Base-by-base conservation (phyloP, 2,797 vertebrate genomes). In the Hemibagrus guttatus region DNA sequence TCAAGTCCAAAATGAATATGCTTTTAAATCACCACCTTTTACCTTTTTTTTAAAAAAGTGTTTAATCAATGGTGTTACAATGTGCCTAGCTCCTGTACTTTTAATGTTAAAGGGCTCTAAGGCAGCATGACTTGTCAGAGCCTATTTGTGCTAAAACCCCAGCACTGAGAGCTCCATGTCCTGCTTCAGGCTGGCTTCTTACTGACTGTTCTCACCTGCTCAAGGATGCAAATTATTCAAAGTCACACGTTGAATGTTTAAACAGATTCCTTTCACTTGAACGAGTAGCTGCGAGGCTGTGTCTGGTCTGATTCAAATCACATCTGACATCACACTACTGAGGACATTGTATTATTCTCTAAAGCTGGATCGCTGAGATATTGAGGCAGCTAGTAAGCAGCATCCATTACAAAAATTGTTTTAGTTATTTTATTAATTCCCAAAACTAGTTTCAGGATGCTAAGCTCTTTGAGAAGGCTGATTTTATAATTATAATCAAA, bases 211-310 rank as follows among this genome's bases (percentile, higher is more conserved):
- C 71, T 78, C 86, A 86, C 31, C 83, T 85, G 85, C 74, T 83
- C 39, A n/a, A 14, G 87, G 81, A 90, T 88, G 89, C 86, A 88
- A 86, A 90, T 91, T 90, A 91, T 90, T 88, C 88, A 89, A 90
- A 90, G 84, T 87, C 78, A 88, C 82, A 58, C 74, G 56, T 89
- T 90, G 84, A 89, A 90, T 88, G 88, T 84, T 90, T 89, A 21
- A 90, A 84, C 85, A 72, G 61, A 83, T 85, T 85, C 16, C 46
- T 85, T 87, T 87, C 86, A 76, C 89, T 81, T 83, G 81, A 84
- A 52, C 61, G 85, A 35, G 28, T 71, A 82, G 64, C 46, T 19
- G 80, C 59, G 17, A 66, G 35, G 68, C 58, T 49, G 46, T 21
- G 78, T 54, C 69, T 86, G 35, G 31, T 46, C 64, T 82, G 66